Evolutionary conservation across 2,888 invertebrate species (phyloP), one percentile per base, ranked within the genome.

Genomic region (Encarsia formosa): DNA sequence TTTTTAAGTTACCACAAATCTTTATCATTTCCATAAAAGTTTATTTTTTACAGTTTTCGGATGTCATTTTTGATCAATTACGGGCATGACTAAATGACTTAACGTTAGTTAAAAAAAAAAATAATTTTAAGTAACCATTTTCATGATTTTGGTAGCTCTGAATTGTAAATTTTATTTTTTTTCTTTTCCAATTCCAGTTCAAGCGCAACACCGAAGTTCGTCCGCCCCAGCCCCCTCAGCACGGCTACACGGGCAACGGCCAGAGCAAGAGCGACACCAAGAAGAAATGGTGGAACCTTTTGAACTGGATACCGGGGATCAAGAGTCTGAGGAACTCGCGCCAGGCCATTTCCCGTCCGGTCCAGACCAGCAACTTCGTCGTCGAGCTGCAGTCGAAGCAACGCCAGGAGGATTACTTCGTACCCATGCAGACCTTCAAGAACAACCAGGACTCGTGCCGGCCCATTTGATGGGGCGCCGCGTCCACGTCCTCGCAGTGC

Each of bases 241-340:
- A 16, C 4, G 4, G 26, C 26, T 11, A 15, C 34, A 34, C 34
- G 6, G 34, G 16, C 34, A 8, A 34, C 13, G 34, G 6, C 9
- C 40, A 16, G 20, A 37, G 16, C n/a, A 9, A 13, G n/a, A 15
- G 13, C 34, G 34, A 11, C 24, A 47, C 60, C 1, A 56, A 49
- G 11, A 69, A 67, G 35, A 69, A 67, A 35, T 69, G 69, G 67
- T 70, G 71, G 70, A 59, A 63, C 4, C 40, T 70, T 2, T 59
- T 73, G 20, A 63, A 67, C 43, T 72, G 69, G 69, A 52, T 71
- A 6, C 67, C 71, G 1, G 62, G 63, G 4, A 40, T 64, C 4
- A 67, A 68, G 37, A 54, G 59, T 3, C 54, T 71, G 19, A 6
- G 44, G n/a, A 18, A 41, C 0, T 41, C 56, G 8, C 9, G 4